These are phyloP conservation scores for Phalera bucephala DNA, from an alignment of 2,888 invertebrate species.

Conservation along the genomic window DNA sequence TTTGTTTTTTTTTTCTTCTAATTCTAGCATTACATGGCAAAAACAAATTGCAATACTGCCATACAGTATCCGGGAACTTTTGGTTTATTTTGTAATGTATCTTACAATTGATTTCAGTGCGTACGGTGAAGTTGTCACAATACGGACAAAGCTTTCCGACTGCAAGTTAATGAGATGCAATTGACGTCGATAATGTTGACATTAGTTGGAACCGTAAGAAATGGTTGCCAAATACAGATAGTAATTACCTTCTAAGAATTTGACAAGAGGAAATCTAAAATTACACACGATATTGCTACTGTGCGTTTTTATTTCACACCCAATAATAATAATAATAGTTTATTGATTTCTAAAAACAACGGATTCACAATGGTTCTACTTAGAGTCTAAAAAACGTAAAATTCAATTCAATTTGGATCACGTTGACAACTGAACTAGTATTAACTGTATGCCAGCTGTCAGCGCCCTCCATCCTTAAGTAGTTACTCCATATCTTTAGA, in stretches of 20 bases:
- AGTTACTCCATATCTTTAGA: too few relatives aligned
- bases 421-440: too few relatives aligned
- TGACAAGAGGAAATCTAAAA: conserved; percentile 6
- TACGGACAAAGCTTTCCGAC: background rate
- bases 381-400: too few relatives aligned
- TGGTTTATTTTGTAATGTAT: background rate
- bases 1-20: too few relatives aligned
- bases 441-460: too few relatives aligned
- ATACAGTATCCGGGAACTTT: conserved; percentile 6
- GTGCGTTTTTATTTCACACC: background rate
- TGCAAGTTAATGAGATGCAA: conserved; percentile 1
- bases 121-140: background rate
- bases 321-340: too few relatives aligned
- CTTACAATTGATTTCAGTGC: background rate
- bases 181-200: conserved; percentile 2
- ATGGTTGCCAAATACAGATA: conserved; percentile 18
- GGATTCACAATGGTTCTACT: too few relatives aligned
- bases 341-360: too few relatives aligned
- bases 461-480: too few relatives aligned
- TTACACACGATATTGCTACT: background rate
- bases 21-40: too few relatives aligned
- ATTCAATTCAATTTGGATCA: too few relatives aligned
- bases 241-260: conserved; percentile 13
- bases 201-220: conserved; percentile 9
- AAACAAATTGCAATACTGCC: conserved; percentile 2